Percentiles rank a stretch among this genome's conserved stretches.
Evolutionary conservation across 2,113 vertebrate species (phyloP).

Genomic region (Megatriorchis doriae): DNA sequence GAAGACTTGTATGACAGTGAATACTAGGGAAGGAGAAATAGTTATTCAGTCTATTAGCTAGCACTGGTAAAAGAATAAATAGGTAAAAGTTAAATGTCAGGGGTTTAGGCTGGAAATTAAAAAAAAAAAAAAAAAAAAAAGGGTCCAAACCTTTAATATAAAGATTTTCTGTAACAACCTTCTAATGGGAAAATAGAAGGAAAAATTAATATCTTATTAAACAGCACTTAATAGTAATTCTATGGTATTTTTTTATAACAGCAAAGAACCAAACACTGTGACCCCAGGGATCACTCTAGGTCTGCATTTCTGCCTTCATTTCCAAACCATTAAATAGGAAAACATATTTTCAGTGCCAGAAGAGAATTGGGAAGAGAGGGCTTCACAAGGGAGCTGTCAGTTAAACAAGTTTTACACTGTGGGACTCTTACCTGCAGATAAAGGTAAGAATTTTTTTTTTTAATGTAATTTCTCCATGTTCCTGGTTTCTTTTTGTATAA

Average conservation of each 20-base stretch:
- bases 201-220: not conserved
- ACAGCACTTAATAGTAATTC: not conserved
- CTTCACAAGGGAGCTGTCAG: not conserved
- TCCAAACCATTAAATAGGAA: not conserved
- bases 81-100: not conserved
- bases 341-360: not conserved
- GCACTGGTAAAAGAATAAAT: not conserved
- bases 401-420: not conserved
- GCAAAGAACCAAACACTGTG: not conserved
- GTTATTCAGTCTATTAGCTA: not conserved
- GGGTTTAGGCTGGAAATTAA: not conserved
- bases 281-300: not conserved
- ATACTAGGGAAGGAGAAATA: not conserved
- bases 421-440: not conserved
- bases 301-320: not conserved
- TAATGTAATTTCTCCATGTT: not conserved
- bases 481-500: rapidly evolving
- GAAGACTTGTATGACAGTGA: not conserved
- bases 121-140: not conserved
- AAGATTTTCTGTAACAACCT: not conserved
- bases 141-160: rapidly evolving
- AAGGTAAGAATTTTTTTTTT: not conserved
- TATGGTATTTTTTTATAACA: not conserved
- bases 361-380: not conserved
- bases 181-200: not conserved